phyloP scores from a whole-genome alignment of 2,888 invertebrate genomes.

The Epirrita christyi region DNA sequence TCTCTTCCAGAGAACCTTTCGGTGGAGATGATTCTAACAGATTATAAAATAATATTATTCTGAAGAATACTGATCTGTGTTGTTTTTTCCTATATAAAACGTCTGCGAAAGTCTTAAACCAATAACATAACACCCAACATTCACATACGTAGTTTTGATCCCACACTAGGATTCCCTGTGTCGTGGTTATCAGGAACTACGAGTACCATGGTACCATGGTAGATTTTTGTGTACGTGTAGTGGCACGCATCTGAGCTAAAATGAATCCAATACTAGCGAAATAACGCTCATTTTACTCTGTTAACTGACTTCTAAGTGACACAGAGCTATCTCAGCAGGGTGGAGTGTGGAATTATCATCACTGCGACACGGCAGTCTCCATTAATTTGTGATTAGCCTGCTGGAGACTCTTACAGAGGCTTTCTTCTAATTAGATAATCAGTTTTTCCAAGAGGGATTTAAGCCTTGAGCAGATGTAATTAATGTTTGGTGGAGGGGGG shows the following conservation, averaged over 20 bases:
- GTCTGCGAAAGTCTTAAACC: no score
- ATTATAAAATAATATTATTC: no score
- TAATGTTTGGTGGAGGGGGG: constrained; percentile 47
- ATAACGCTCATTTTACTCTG: constrained; percentile 3
- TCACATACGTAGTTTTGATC: no score
- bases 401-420: constrained; percentile 68
- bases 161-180: no score
- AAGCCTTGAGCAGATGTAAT: constrained; percentile 59
- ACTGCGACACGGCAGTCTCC: constrained; percentile 50
- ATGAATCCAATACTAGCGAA: background rate
- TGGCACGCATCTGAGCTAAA: background rate
- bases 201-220: no score
- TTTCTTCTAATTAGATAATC: constrained; percentile 80
- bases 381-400: constrained; percentile 84
- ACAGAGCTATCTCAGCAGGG: constrained; percentile 20
- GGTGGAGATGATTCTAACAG: no score
- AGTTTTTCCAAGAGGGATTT: constrained; percentile 69
- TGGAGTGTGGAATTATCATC: constrained; percentile 30
- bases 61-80: no score
- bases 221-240: no score
- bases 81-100: no score
- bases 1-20: no score
- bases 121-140: no score
- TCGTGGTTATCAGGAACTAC: no score
- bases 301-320: background rate